Evolutionary conservation across 2,888 invertebrate species (phyloP).

Genomic region (Plutella xylostella): DNA sequence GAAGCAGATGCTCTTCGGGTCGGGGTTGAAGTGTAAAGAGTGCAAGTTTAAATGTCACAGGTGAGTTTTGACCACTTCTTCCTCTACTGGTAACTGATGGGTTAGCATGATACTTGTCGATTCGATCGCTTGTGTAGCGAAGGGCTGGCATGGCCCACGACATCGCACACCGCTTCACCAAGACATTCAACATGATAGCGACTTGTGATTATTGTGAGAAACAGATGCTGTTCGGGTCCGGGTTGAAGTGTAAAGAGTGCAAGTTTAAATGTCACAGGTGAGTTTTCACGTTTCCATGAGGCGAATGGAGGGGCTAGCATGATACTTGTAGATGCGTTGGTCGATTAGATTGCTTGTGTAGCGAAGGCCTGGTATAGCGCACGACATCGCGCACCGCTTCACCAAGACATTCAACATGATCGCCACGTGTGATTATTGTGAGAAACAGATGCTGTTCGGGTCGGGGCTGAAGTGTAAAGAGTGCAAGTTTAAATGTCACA

Average conservation of each 20-base stretch:
- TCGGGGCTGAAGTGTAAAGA: slow-evolving; percentile 90
- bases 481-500: slow-evolving; percentile 92
- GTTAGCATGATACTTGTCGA: too few species aligned
- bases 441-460: slow-evolving; percentile 88
- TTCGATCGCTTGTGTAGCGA: too few species aligned
- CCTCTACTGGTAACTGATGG: too few species aligned
- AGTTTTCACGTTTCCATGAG: too few species aligned
- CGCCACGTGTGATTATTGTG: slow-evolving; percentile 90
- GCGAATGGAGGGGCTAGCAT: too few species aligned
- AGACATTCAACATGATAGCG: slow-evolving; percentile 88
- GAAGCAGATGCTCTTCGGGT: slow-evolving; percentile 87
- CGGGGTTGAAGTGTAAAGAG: slow-evolving; percentile 90
- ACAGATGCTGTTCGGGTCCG: slow-evolving; percentile 85
- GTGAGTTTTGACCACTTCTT: too few species aligned
- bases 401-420: slow-evolving; percentile 89
- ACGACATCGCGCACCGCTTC: slow-evolving; percentile 91
- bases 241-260: slow-evolving; percentile 93
- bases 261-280: slow-evolving; percentile 87
- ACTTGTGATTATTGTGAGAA: slow-evolving; percentile 92
- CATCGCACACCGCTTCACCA: slow-evolving; percentile 91
- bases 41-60: slow-evolving; percentile 98
- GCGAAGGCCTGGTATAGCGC: too few species aligned
- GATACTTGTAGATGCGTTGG: too few species aligned
- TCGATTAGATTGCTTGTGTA: too few species aligned
- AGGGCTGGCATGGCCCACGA: slow-evolving; percentile 95